Percentiles rank a stretch among this genome's conserved stretches.
phyloP scores from a whole-genome alignment of 2,797 vertebrate genomes.

The Pangasius krempfi region DNA sequence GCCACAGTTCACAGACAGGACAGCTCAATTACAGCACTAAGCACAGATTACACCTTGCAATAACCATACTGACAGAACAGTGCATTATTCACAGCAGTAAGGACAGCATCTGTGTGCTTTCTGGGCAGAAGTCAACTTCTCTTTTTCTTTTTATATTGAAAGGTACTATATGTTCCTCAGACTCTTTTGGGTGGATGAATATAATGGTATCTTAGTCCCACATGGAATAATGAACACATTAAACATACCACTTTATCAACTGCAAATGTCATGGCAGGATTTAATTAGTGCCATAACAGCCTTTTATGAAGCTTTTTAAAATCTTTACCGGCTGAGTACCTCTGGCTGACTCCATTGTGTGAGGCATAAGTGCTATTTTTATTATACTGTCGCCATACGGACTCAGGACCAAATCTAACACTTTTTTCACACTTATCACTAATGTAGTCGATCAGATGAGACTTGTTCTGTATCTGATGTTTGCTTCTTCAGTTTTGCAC shows the following conservation, averaged over 20 bases:
- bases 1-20: slow-evolving; percentile 51
- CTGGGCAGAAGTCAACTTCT: slow-evolving; percentile 28
- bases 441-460: neutral
- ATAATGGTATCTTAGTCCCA: neutral
- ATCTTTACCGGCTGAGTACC: neutral
- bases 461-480: neutral
- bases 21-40: slow-evolving; percentile 53
- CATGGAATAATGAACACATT: slow-evolving; percentile 21
- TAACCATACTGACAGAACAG: slow-evolving; percentile 41
- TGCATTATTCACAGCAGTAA: slow-evolving; percentile 39
- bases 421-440: neutral
- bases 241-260: slow-evolving; percentile 24
- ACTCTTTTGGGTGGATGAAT: neutral
- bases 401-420: neutral
- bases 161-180: neutral
- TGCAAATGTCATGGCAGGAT: slow-evolving; percentile 1
- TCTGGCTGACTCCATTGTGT: neutral
- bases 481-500: neutral
- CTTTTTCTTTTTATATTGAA: slow-evolving; percentile 17
- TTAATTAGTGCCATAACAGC: neutral
- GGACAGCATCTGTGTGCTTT: slow-evolving; percentile 26
- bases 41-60: slow-evolving; percentile 49
- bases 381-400: neutral
- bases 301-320: slow-evolving; percentile 21
- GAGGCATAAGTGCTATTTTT: neutral